A percentile compares a stretch with the other conserved stretches of the same genome.
These are phyloP conservation scores for Phainopepla nitens DNA, from an alignment of 2,113 vertebrate genomes.

Conservation along the genomic window DNA sequence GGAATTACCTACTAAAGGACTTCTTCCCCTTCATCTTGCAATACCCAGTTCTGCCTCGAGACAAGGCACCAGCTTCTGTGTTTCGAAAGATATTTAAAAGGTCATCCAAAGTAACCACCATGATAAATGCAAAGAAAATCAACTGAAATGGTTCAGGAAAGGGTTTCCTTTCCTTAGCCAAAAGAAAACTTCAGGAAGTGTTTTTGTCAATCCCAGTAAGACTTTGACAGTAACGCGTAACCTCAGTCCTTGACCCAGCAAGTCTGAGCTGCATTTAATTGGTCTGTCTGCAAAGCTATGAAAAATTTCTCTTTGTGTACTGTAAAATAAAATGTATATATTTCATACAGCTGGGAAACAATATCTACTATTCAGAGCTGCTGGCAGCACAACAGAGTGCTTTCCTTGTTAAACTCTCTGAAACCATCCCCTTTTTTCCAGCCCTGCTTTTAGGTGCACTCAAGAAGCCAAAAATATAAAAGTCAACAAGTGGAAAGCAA, in stretches of 20 bases:
- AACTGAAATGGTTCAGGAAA: background rate
- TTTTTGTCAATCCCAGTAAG: slow-evolving; percentile 25
- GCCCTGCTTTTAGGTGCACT: slow-evolving; percentile 35
- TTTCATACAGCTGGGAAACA: slow-evolving; percentile 56
- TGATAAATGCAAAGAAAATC: background rate
- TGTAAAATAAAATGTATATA: slow-evolving; percentile 48
- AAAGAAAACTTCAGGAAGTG: slow-evolving; percentile 20
- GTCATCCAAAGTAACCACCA: background rate
- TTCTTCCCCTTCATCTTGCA: background rate
- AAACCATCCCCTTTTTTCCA: slow-evolving; percentile 41
- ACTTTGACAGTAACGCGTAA: background rate
- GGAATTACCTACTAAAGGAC: background rate
- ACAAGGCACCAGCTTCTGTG: background rate
- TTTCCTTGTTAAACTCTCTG: slow-evolving; percentile 44
- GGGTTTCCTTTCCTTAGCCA: background rate
- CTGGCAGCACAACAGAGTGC: slow-evolving; percentile 56
- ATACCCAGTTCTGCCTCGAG: background rate
- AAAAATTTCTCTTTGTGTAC: slow-evolving; percentile 41
- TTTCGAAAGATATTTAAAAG: background rate
- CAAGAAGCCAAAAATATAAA: slow-evolving; percentile 52
- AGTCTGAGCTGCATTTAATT: slow-evolving; percentile 48
- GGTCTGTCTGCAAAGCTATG: slow-evolving; percentile 31
- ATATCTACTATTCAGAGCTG: slow-evolving; percentile 45
- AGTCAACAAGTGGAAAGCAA: slow-evolving; percentile 32
- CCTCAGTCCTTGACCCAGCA: slow-evolving; percentile 23